Conservation (phyloP, 2,113 vertebrate genomes). For the Caranx ignobilis region DNA sequence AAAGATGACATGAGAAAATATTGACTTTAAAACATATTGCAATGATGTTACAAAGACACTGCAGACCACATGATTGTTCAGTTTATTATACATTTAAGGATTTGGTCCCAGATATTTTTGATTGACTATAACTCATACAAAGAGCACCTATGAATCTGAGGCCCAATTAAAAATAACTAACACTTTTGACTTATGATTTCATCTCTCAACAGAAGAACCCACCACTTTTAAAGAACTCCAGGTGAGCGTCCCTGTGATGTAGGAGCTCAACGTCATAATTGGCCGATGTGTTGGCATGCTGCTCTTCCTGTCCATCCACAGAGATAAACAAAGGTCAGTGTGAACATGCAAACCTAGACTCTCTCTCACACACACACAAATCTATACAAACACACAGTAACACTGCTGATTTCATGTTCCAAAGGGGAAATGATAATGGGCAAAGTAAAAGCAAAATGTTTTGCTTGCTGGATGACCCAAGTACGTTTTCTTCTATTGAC, state of each 20-base stretch:
- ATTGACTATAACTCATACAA: too few relatives aligned
- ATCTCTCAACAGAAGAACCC: slow-evolving; percentile 49
- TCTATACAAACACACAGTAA: slow-evolving; percentile 45
- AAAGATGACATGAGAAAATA: neutral
- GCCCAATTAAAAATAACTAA: neutral
- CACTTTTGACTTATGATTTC: too few relatives aligned
- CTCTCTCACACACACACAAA: neutral
- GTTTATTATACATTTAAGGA: neutral
- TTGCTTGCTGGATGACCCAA: slow-evolving; percentile 17
- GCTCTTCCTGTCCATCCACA: slow-evolving; percentile 92
- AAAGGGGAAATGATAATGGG: slow-evolving; percentile 40
- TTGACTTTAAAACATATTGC: neutral
- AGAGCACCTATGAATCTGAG: neutral
- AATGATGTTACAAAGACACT: neutral
- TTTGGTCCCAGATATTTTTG: neutral
- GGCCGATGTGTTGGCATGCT: slow-evolving; percentile 98
- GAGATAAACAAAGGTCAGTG: slow-evolving; percentile 48
- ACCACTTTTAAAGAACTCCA: slow-evolving; percentile 97
- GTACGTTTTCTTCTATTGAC: neutral
- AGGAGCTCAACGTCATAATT: slow-evolving; percentile 99
- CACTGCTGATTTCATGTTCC: slow-evolving; percentile 82
- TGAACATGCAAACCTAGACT: neutral
- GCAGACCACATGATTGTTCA: neutral
- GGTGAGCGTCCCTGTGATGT: slow-evolving; percentile 96
- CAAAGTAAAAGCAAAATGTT: slow-evolving; percentile 46